A percentile compares a stretch with the other conserved stretches of the same genome.
Conservation (phyloP, 2,888 invertebrate genomes). For the Cryptus armator region DNA sequence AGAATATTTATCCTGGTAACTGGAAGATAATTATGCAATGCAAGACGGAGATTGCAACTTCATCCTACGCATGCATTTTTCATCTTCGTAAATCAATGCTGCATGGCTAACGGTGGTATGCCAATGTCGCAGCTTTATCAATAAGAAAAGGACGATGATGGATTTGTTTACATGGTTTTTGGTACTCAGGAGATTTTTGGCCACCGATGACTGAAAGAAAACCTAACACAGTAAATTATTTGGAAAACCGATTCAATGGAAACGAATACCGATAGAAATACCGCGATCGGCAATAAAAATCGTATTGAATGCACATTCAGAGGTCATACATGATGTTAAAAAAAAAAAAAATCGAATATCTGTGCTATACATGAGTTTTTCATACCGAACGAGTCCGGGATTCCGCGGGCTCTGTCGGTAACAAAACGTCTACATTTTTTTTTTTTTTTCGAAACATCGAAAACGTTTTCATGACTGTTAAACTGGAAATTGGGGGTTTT, state of each 20-base stretch:
- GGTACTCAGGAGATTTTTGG: slow-evolving; percentile 97
- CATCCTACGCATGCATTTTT: slow-evolving; percentile 91
- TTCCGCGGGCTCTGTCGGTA: too few relatives aligned
- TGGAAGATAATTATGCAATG: background rate
- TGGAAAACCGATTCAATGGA: too few relatives aligned
- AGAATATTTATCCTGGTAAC: background rate
- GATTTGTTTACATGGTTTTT: slow-evolving; percentile 95
- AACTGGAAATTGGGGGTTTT: too few relatives aligned
- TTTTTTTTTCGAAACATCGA: background rate
- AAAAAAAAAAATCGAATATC: background rate
- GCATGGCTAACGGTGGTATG: slow-evolving; percentile 88
- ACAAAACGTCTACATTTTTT: background rate
- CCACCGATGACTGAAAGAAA: slow-evolving; percentile 21
- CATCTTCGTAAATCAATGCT: slow-evolving; percentile 93
- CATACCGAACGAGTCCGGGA: too few relatives aligned
- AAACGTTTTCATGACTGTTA: too few relatives aligned
- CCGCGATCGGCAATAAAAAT: too few relatives aligned
- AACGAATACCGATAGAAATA: too few relatives aligned
- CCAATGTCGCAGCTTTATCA: slow-evolving; percentile 94
- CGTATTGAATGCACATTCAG: too few relatives aligned
- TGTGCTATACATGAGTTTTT: background rate
- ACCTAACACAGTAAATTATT: too few relatives aligned
- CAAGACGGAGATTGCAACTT: slow-evolving; percentile 88
- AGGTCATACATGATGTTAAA: background rate
- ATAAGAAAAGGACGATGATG: slow-evolving; percentile 92